Percentiles rank a stretch among this genome's conserved stretches.
Conservation (phyloP, 64 coral and sea anemone genomes). For the Montipora efflorescens region DNA sequence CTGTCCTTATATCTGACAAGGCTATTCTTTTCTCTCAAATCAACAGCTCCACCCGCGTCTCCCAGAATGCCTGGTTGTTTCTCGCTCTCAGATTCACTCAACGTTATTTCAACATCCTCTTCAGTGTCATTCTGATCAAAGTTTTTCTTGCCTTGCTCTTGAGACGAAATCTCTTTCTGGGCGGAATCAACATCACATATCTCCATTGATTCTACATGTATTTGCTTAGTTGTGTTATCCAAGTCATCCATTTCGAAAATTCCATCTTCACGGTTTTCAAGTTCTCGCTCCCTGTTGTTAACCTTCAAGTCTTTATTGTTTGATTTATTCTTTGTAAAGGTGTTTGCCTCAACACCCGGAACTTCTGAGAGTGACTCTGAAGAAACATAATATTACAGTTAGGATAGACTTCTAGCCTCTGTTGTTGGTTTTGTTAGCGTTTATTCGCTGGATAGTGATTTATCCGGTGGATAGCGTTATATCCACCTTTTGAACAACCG, state of each 20-base stretch:
- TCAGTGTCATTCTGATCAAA: background rate
- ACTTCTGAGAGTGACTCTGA: background rate
- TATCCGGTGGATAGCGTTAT: too few relatives aligned
- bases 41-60: background rate
- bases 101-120: background rate
- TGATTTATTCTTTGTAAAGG: background rate
- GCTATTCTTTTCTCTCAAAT: background rate
- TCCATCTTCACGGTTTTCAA: background rate
- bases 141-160: background rate
- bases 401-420: background rate
- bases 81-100: conserved; percentile 9
- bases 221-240: background rate
- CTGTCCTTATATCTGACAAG: background rate
- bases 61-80: background rate
- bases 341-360: background rate
- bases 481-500: too few relatives aligned
- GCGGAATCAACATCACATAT: background rate
- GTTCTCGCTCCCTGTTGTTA: background rate
- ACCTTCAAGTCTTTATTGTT: background rate
- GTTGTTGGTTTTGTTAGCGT: too few relatives aligned
- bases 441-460: too few relatives aligned
- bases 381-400: background rate
- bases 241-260: conserved; percentile 36
- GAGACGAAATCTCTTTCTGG: background rate
- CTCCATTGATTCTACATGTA: background rate